Conservation (phyloP, 2,797 vertebrate genomes). For the Sylvia borin region DNA sequence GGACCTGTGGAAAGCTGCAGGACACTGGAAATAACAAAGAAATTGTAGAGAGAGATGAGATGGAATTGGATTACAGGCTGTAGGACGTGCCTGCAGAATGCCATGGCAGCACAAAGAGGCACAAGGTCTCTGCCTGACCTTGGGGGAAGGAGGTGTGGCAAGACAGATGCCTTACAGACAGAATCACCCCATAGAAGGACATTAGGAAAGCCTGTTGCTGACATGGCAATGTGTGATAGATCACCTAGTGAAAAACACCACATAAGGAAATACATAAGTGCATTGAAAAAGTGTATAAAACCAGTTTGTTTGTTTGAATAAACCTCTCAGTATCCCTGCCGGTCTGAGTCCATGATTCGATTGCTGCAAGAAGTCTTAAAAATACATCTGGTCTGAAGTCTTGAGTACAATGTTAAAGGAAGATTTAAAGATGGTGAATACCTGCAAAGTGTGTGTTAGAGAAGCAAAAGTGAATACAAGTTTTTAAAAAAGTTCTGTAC, state of each 20-base stretch:
- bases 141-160: rapidly evolving
- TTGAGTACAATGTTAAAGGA: neutral
- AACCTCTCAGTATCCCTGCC: neutral
- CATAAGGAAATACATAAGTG: neutral
- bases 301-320: neutral
- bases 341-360: rapidly evolving
- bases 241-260: neutral
- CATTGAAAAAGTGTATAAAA: neutral
- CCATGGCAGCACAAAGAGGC: neutral
- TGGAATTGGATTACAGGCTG: neutral
- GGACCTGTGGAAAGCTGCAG: neutral
- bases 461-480: neutral
- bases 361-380: neutral
- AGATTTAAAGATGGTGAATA: neutral
- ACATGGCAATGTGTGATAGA: no score
- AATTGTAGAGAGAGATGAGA: no score
- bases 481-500: no score
- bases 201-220: rapidly evolving
- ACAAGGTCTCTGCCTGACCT: neutral
- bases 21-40: neutral
- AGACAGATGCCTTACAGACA: rapidly evolving
- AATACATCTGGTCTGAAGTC: neutral
- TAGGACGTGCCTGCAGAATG: rapidly evolving
- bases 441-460: neutral
- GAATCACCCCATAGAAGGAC: neutral